Percentiles rank a stretch among this genome's conserved stretches.
Evolutionary conservation across 2,888 invertebrate species (phyloP).

Genomic region (Ormyrus nitidulus): DNA sequence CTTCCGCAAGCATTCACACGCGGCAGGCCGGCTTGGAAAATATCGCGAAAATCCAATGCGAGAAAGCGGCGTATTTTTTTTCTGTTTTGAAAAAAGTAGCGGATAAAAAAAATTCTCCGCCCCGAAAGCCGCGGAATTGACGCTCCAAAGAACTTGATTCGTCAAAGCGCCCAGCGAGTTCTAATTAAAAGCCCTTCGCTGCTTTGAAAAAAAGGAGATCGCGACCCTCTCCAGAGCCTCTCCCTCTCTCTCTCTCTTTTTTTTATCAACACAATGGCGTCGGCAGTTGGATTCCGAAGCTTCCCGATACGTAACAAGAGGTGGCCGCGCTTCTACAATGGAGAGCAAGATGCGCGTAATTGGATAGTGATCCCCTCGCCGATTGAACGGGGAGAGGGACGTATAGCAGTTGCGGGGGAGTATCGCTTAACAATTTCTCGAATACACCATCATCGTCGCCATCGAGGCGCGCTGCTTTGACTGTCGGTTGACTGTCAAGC

Average conservation of each 20-base stretch:
- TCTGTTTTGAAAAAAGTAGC: too few species aligned
- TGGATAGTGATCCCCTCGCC: constrained; percentile 38
- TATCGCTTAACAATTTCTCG: constrained; percentile 26
- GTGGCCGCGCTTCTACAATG: neutral
- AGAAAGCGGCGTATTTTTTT: too few species aligned
- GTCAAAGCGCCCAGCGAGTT: neutral
- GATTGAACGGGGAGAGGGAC: constrained; percentile 25
- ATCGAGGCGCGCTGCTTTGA: neutral
- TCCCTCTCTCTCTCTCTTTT: neutral
- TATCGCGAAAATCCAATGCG: too few species aligned
- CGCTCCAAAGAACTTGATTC: too few species aligned
- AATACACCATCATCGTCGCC: constrained; percentile 32
- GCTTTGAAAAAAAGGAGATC: neutral
- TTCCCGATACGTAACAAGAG: neutral
- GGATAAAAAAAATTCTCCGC: too few species aligned
- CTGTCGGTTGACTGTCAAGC: too few species aligned
- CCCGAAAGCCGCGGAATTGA: too few species aligned
- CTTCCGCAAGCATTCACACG: too few species aligned
- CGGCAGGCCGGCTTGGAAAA: too few species aligned
- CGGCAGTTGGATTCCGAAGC: constrained; percentile 1
- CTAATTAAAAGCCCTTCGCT: constrained; percentile 11
- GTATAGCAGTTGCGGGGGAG: neutral
- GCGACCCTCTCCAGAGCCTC: neutral
- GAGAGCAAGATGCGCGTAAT: constrained; percentile 32
- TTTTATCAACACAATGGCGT: constrained; percentile 13